Conservation (phyloP, 2,113 vertebrate species). For the Sitta europaea region DNA sequence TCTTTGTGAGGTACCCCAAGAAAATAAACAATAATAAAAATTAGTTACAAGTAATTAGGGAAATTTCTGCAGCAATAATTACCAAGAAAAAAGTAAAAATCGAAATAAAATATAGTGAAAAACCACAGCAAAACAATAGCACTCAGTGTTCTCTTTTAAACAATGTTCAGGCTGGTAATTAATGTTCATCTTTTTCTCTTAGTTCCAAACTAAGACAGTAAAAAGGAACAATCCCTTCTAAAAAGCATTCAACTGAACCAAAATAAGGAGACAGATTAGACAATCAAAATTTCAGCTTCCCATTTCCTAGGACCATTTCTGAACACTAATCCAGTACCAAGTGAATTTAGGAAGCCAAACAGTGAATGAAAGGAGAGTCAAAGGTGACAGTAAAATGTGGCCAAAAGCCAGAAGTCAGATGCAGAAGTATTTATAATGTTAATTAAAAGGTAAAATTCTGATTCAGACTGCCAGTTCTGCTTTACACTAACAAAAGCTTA, state of each 20-base stretch:
- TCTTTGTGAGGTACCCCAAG: not conserved
- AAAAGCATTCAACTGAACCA: not conserved
- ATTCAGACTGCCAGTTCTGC: not conserved
- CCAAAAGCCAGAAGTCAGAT: not conserved
- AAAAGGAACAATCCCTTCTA: not conserved
- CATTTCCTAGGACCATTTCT: not conserved
- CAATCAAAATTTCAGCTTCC: not conserved
- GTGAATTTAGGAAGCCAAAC: not conserved
- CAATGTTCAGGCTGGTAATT: not conserved
- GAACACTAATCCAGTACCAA: not conserved
- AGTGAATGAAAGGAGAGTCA: not conserved
- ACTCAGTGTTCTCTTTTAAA: not conserved
- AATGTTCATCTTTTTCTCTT: not conserved
- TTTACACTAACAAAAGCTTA: not conserved
- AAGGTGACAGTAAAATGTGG: not conserved
- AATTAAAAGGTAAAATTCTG: not conserved
- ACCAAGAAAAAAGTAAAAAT: not conserved
- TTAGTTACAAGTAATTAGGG: not conserved
- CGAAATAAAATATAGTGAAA: not conserved
- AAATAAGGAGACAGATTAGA: not conserved
- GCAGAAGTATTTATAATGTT: not conserved
- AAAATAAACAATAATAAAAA: not conserved
- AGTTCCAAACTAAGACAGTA: not conserved
- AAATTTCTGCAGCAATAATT: not conserved
- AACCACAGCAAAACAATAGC: not conserved